phyloP scores from a whole-genome alignment of 2,888 invertebrate genomes.

The Metacarcinus magister region DNA sequence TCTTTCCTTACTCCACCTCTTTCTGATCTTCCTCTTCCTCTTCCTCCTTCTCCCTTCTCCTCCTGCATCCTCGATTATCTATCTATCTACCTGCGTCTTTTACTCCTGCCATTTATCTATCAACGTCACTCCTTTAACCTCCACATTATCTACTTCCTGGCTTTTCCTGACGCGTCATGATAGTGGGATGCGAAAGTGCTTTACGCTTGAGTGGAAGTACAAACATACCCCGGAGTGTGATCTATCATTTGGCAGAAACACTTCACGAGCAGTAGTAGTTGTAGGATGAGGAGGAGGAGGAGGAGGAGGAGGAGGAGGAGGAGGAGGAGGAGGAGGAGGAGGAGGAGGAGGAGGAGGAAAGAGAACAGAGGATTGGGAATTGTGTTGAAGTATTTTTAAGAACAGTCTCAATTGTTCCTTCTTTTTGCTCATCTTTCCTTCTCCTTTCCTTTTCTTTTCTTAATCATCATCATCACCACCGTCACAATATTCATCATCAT shows the following conservation, averaged over 20 bases:
- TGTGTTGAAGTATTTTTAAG: not conserved
- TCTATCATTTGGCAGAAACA: not conserved
- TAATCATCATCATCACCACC: not conserved
- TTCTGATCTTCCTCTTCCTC: not conserved
- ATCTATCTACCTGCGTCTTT: not conserved
- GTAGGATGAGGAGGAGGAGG: not conserved
- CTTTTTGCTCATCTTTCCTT: not conserved
- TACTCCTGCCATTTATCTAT: not conserved
- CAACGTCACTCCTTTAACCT: not conserved
- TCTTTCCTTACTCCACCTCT: not conserved
- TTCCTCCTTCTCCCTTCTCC: not conserved
- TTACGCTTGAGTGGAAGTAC: slow-evolving; percentile 41
- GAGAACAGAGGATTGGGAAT: not conserved
- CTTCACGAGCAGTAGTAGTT: not conserved
- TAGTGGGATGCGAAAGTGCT: not conserved
- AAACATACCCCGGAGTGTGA: slow-evolving; percentile 21
- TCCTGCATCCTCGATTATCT: not conserved
- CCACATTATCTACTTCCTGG: slow-evolving; percentile 1
- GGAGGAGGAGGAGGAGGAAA: not conserved
- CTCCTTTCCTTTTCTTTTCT: not conserved
- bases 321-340: not conserved
- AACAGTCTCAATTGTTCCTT: not conserved
- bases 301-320: not conserved
- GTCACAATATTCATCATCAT: not conserved
- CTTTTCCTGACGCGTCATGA: not conserved